phyloP scores from a whole-genome alignment of 2,797 vertebrate genomes.

The Tadarida brasiliensis region DNA sequence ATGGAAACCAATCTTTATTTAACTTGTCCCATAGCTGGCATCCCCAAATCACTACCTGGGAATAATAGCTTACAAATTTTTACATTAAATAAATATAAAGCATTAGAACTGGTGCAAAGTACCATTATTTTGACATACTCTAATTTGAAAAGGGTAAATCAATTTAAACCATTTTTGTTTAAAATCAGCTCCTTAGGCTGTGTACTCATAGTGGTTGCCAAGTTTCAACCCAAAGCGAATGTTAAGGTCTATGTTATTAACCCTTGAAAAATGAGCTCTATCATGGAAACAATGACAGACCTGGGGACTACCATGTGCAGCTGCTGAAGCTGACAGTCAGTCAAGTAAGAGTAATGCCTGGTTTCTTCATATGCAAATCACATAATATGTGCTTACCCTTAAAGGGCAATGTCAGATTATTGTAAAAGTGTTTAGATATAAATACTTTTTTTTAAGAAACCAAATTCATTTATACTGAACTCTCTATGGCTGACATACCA shows the following conservation, averaged over 20 bases:
- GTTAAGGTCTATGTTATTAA: constrained; percentile 77
- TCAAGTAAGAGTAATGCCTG: constrained; percentile 80
- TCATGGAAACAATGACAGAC: constrained; percentile 77
- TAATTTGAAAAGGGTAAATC: constrained; percentile 82
- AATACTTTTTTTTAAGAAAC: constrained; percentile 76
- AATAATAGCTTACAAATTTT: constrained; percentile 55
- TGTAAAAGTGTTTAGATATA: constrained; percentile 81
- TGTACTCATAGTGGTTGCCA: constrained; percentile 72
- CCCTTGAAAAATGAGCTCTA: constrained; percentile 76
- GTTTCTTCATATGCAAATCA: constrained; percentile 85
- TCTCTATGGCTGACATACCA: constrained; percentile 76
- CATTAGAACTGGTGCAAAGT: constrained; percentile 47
- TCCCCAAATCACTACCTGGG: constrained; percentile 21
- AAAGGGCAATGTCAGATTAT: constrained; percentile 82
- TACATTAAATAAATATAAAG: constrained; percentile 64
- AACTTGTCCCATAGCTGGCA: constrained; percentile 37
- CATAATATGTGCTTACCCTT: constrained; percentile 73
- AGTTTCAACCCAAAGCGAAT: constrained; percentile 76
- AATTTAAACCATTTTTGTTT: constrained; percentile 84
- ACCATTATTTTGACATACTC: constrained; percentile 69
- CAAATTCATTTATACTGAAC: constrained; percentile 78
- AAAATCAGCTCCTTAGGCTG: constrained; percentile 72
- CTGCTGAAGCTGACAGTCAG: constrained; percentile 76
- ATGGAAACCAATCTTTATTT: constrained; percentile 62
- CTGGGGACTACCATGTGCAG: constrained; percentile 70